Evolutionary conservation across 1,140 invertebrate species (phyloP), one percentile per base, ranked within the genome.

Genomic region (Psix sp.): DNA sequence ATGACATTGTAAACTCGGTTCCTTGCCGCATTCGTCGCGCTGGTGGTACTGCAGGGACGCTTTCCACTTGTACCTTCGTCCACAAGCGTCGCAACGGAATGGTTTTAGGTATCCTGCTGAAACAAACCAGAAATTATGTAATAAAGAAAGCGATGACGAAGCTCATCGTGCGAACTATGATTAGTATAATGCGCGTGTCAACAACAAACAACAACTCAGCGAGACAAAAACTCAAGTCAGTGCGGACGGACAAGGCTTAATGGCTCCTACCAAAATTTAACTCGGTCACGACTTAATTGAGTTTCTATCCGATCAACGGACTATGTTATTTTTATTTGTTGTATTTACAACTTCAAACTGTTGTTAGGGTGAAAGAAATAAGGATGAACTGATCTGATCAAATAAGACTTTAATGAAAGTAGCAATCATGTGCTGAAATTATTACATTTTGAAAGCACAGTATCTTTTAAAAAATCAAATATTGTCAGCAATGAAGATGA

Each of bases 51-150:
- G 84, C 2, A 91, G 77, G 7, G 90, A 89, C 56, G 86, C 86
- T 43, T 88, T 88, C 77, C 90, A 89, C 10, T 88, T 88, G 82
- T 92, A 92, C 35, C 81, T 79, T 65, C 90, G 89, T n/a, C 88
- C 88, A 70, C 91, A 92, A 11, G 82, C 83, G 5, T 85, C 84
- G 79, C 91, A 92, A 13, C 60, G 43, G 62, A 71, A 71, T 21
- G 65, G 66, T 52, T 77, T 77, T 60, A 66, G 20, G 21, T 71
- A 77, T 38, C 63, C 71, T 77, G 67, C 52, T 74, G 74, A 67
- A 70, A 70, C 51, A 77, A 68, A 74, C 5, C 48, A 54, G 21
- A 46, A 0, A 42, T 0, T 7, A 40, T 71, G 39, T 43, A 63
- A 10, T 24, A 48, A 11, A 7, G 54, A 20, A 26, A 56, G 5